Conservation (phyloP, 2,888 invertebrate species). For the Ophion obscuratus region DNA sequence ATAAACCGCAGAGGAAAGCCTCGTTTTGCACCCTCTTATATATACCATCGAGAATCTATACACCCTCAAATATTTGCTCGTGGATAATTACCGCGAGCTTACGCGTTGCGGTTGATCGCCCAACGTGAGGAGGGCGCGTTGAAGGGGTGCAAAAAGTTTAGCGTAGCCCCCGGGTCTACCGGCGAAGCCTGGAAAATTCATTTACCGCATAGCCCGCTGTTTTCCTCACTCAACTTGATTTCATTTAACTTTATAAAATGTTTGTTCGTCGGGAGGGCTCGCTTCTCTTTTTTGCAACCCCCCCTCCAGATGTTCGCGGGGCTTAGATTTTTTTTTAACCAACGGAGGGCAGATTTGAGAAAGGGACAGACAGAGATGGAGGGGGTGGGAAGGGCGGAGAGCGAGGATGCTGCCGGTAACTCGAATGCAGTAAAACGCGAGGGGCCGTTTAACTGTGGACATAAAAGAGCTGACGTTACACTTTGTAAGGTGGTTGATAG, state of each 20-base stretch:
- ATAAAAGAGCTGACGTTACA: slow-evolving; percentile 77
- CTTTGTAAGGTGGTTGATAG: slow-evolving; percentile 70
- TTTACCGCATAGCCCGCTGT: slow-evolving; percentile 49
- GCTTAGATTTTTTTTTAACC: not conserved
- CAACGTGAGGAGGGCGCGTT: slow-evolving; percentile 39
- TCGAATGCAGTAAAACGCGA: slow-evolving; percentile 33
- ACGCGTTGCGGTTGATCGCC: slow-evolving; percentile 57
- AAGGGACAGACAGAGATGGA: slow-evolving; percentile 4
- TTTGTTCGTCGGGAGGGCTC: slow-evolving; percentile 21
- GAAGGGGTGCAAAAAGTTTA: slow-evolving; percentile 58
- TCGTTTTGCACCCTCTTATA: slow-evolving; percentile 53
- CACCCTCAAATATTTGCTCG: slow-evolving; percentile 71
- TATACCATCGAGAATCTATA: slow-evolving; percentile 58
- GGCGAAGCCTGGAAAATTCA: slow-evolving; percentile 49
- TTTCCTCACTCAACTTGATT: slow-evolving; percentile 50
- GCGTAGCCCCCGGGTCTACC: slow-evolving; percentile 29
- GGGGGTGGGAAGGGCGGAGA: not conserved
- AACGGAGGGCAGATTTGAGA: slow-evolving; percentile 4
- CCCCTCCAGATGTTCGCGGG: not conserved
- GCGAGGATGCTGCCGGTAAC: slow-evolving; percentile 6
- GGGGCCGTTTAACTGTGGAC: slow-evolving; percentile 67
- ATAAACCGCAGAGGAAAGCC: slow-evolving; percentile 23
- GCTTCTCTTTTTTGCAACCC: not conserved
- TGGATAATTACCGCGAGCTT: slow-evolving; percentile 69
- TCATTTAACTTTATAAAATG: slow-evolving; percentile 50